A percentile compares a stretch with the other conserved stretches of the same genome.
Conservation (phyloP, 2,888 invertebrate genomes). For the Argyresthia goedartella region DNA sequence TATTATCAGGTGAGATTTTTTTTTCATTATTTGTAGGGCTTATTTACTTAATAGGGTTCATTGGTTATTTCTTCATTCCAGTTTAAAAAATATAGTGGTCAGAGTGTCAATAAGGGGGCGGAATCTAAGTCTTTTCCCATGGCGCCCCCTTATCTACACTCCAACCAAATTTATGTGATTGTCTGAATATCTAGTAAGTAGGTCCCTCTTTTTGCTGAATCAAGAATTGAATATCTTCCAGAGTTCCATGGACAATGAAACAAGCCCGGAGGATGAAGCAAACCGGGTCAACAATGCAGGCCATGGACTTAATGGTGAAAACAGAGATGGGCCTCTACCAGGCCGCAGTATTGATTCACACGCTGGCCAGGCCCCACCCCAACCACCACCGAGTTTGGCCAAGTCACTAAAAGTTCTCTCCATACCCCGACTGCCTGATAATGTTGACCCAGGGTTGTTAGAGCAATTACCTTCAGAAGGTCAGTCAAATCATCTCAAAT, state of each 20-base stretch:
- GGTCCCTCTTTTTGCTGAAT: too few relatives aligned
- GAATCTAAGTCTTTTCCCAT: too few relatives aligned
- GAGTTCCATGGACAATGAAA: slow-evolving; percentile 59
- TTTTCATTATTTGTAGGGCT: too few relatives aligned
- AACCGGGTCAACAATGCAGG: slow-evolving; percentile 46
- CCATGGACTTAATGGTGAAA: slow-evolving; percentile 35
- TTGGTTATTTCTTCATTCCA: too few relatives aligned
- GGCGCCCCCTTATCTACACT: too few relatives aligned
- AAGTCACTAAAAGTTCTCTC: slow-evolving; percentile 73
- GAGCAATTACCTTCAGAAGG: slow-evolving; percentile 82
- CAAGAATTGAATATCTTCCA: slow-evolving; percentile 16
- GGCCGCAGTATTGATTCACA: neutral
- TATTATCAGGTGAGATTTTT: slow-evolving; percentile 40
- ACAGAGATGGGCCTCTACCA: slow-evolving; percentile 6
- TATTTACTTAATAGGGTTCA: too few relatives aligned
- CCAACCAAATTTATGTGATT: too few relatives aligned
- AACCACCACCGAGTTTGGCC: slow-evolving; percentile 68
- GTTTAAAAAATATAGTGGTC: too few relatives aligned
- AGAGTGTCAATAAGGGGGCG: too few relatives aligned
- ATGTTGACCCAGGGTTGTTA: slow-evolving; percentile 73
- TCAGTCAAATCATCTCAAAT: too few relatives aligned
- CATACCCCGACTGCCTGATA: slow-evolving; percentile 70
- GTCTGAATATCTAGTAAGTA: too few relatives aligned
- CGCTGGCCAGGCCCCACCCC: slow-evolving; percentile 37
- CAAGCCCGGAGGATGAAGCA: slow-evolving; percentile 57